Conservation (phyloP, 2,113 vertebrate genomes). For the Pteronura brasiliensis region DNA sequence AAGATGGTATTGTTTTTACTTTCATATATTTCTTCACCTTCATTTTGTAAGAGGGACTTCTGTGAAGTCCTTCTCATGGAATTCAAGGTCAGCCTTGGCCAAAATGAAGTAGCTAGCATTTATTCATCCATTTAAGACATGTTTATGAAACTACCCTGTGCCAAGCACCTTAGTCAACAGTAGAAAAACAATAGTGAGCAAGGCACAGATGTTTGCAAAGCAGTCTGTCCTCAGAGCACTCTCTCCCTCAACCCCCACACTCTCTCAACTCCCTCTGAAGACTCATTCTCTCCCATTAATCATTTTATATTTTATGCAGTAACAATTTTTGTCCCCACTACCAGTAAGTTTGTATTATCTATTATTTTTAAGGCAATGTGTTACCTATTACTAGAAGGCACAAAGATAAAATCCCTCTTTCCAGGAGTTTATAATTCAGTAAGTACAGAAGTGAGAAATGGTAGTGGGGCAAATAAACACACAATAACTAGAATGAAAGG, state of each 20-base stretch:
- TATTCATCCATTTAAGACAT: neutral
- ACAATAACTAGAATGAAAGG: neutral
- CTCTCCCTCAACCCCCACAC: neutral
- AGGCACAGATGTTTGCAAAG: neutral
- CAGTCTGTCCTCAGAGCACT: neutral
- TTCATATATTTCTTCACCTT: neutral
- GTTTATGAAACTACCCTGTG: neutral
- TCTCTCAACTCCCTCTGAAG: neutral
- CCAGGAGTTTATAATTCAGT: neutral
- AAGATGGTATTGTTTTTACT: neutral
- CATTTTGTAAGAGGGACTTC: neutral
- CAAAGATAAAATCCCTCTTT: neutral
- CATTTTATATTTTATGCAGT: neutral
- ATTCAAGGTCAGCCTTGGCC: neutral
- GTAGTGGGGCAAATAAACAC: neutral
- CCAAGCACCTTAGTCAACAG: neutral
- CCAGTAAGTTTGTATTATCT: neutral
- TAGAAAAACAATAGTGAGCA: neutral
- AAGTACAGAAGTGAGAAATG: neutral
- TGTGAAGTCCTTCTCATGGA: neutral
- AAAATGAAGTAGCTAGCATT: neutral
- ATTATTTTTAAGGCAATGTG: slow-evolving; percentile 24
- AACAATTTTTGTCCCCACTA: neutral
- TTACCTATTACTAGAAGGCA: neutral
- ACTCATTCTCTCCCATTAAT: neutral